phyloP scores from a whole-genome alignment of 1,140 invertebrate species.

The Lordiphosa stackelbergi region DNA sequence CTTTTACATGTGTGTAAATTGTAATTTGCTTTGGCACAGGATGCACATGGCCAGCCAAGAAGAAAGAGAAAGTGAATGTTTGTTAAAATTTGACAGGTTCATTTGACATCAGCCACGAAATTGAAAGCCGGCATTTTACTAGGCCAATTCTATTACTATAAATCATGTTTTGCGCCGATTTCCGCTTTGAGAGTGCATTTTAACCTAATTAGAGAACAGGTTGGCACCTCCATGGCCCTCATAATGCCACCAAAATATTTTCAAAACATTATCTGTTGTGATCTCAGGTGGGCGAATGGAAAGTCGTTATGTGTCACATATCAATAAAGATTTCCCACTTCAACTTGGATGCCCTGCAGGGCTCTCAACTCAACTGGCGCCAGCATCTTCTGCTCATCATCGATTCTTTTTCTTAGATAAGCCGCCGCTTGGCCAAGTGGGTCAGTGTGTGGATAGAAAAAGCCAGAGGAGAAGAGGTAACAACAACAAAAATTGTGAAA shows the following conservation, averaged over 20 bases:
- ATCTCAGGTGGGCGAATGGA: slow-evolving; percentile 42
- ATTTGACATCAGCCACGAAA: slow-evolving; percentile 45
- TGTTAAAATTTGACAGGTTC: slow-evolving; percentile 69
- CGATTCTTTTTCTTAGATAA: not conserved
- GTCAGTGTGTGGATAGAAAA: slow-evolving; percentile 59
- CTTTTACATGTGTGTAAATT: slow-evolving; percentile 50
- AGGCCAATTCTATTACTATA: slow-evolving; percentile 21
- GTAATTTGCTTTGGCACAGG: slow-evolving; percentile 65
- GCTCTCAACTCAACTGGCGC: slow-evolving; percentile 10
- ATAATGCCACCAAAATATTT: too few species aligned
- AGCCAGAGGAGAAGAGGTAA: slow-evolving; percentile 17
- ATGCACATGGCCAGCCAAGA: slow-evolving; percentile 32
- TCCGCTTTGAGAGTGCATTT: slow-evolving; percentile 63
- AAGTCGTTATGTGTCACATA: slow-evolving; percentile 60
- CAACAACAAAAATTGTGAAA: slow-evolving; percentile 3
- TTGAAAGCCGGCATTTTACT: slow-evolving; percentile 2
- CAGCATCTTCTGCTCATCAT: slow-evolving; percentile 9
- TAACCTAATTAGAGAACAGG: slow-evolving; percentile 73
- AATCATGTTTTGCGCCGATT: slow-evolving; percentile 33
- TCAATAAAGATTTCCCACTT: slow-evolving; percentile 70
- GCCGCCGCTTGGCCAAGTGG: slow-evolving; percentile 42
- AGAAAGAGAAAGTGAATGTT: slow-evolving; percentile 69
- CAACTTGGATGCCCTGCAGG: slow-evolving; percentile 11
- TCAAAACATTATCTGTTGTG: too few species aligned
- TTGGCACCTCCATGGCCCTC: slow-evolving; percentile 38